Evolutionary conservation across 2,888 invertebrate species (phyloP).

Genomic region (Idaea biselata): DNA sequence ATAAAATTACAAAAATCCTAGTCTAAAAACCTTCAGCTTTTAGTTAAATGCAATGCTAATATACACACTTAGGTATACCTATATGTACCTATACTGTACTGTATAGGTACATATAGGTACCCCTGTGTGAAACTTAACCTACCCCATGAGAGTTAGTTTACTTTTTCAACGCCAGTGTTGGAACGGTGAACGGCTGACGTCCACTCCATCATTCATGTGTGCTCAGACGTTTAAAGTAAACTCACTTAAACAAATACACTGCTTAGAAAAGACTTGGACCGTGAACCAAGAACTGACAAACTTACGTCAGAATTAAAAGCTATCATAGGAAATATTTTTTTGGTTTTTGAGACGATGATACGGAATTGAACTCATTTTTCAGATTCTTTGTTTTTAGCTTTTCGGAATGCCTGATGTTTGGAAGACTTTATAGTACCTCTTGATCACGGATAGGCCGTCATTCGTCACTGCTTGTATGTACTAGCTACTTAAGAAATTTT

Average conservation of each 20-base stretch:
- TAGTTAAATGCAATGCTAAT: not conserved
- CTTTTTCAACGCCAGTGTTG: slow-evolving; percentile 31
- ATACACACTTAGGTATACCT: not conserved
- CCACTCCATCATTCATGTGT: slow-evolving; percentile 32
- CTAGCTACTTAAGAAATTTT: too few relatives aligned
- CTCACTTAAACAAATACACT: slow-evolving; percentile 24
- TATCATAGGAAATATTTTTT: too few relatives aligned
- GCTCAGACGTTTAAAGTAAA: slow-evolving; percentile 27
- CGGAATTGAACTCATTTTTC: too few relatives aligned
- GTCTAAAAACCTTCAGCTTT: not conserved
- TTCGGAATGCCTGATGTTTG: too few relatives aligned
- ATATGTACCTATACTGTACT: not conserved
- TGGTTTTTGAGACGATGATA: too few relatives aligned
- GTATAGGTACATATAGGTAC: too few relatives aligned
- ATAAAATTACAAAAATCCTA: not conserved
- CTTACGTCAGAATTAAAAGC: not conserved
- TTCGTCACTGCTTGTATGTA: too few relatives aligned
- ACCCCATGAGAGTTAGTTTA: not conserved
- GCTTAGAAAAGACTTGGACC: slow-evolving; percentile 1
- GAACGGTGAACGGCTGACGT: slow-evolving; percentile 27
- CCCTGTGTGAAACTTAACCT: not conserved
- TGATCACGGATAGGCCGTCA: too few relatives aligned
- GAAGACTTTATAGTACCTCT: too few relatives aligned
- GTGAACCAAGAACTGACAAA: slow-evolving; percentile 5
- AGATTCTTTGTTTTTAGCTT: too few relatives aligned